Conservation (phyloP, 2,888 invertebrate species). For the Lochmaea crataegi region DNA sequence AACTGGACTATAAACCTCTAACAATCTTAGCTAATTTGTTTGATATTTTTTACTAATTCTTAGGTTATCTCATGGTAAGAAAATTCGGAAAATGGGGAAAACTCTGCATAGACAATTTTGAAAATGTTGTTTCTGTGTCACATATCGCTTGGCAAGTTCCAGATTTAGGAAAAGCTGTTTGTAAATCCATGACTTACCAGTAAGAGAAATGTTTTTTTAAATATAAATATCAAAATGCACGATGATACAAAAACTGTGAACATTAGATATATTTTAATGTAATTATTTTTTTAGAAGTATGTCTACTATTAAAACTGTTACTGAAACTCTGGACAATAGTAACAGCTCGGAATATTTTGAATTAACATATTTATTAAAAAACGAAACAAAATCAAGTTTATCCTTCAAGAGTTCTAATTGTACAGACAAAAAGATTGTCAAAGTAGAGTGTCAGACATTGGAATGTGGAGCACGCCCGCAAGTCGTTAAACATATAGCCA, state of each 20-base stretch:
- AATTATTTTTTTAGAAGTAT: slow-evolving; percentile 48
- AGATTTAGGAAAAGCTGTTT: slow-evolving; percentile 80
- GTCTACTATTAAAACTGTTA: slow-evolving; percentile 47
- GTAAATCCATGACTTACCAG: slow-evolving; percentile 81
- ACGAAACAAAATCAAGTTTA: slow-evolving; percentile 71
- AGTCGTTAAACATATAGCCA: slow-evolving; percentile 73
- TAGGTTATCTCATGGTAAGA: slow-evolving; percentile 79
- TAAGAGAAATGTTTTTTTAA: slow-evolving; percentile 61
- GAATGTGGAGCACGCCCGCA: slow-evolving; percentile 80
- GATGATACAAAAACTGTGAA: slow-evolving; percentile 18
- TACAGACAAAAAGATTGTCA: slow-evolving; percentile 72
- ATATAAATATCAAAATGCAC: neutral
- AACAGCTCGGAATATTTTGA: slow-evolving; percentile 68
- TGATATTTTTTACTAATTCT: slow-evolving; percentile 21
- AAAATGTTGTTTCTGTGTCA: slow-evolving; percentile 70
- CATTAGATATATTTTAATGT: neutral
- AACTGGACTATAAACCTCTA: too few relatives aligned
- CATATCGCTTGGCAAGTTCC: slow-evolving; percentile 73
- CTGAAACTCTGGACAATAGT: slow-evolving; percentile 36
- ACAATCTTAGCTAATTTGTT: neutral
- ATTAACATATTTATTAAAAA: slow-evolving; percentile 69
- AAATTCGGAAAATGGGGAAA: slow-evolving; percentile 84
- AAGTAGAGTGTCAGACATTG: slow-evolving; percentile 75
- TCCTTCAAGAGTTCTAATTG: slow-evolving; percentile 76
- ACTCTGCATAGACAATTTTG: slow-evolving; percentile 77